These are phyloP conservation scores for Danio aesculapii DNA, from an alignment of 2,797 vertebrate species.

Conservation along the genomic window DNA sequence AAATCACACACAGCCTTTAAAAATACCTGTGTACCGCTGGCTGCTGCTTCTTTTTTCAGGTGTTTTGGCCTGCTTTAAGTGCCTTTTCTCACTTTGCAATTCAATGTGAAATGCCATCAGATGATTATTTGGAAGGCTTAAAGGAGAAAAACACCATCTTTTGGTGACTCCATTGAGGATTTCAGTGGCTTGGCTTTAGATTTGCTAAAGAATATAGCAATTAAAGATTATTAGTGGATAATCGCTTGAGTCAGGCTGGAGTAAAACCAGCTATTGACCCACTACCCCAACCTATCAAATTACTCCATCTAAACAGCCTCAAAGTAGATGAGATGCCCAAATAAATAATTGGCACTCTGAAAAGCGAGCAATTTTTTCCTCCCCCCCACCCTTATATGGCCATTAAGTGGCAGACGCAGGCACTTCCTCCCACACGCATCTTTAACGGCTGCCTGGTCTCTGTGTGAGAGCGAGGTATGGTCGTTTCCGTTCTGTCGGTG, in stretches of 20 bases:
- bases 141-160: neutral
- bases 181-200: conserved; percentile 59
- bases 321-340: conserved; percentile 54
- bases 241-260: conserved; percentile 55
- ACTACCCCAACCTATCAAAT: conserved; percentile 30
- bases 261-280: conserved; percentile 47
- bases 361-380: neutral
- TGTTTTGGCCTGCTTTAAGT: conserved; percentile 66
- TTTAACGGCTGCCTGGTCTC: conserved; percentile 67
- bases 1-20: conserved; percentile 72
- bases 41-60: conserved; percentile 39
- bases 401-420: conserved; percentile 41
- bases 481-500: conserved; percentile 72
- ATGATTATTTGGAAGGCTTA: conserved; percentile 66
- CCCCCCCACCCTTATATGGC: conserved; percentile 3
- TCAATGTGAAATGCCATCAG: conserved; percentile 70
- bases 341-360: conserved; percentile 47
- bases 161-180: neutral
- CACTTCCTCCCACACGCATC: conserved; percentile 45
- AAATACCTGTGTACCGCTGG: conserved; percentile 69
- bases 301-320: conserved; percentile 8
- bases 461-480: conserved; percentile 68
- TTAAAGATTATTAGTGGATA: conserved; percentile 57
- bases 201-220: conserved; percentile 43
- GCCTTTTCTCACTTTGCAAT: conserved; percentile 73